Base-by-base conservation (phyloP, 2,888 invertebrate genomes). In the Polydrusus pterygomalis region DNA sequence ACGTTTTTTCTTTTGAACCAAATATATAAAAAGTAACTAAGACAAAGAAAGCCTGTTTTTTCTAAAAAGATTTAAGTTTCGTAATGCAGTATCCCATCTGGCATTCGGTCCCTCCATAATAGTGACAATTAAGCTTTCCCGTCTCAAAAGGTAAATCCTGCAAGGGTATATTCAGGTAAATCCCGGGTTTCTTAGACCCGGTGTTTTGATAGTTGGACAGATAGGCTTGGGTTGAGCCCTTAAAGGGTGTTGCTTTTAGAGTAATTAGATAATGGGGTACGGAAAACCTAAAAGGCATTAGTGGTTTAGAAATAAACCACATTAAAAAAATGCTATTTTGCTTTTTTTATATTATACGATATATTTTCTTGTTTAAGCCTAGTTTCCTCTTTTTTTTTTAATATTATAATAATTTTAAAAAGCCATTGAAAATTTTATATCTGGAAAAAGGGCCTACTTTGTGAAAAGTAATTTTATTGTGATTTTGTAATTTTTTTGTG, bases 41-140 rank as follows among this genome's bases (percentile, higher is more conserved):
- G 25, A 51, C 25, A 51, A 51, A 51, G 51, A 13, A 51, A 51
- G 8, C 18, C 9, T 17, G 25, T 17, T 49, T 49, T 11, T 9
- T 25, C 20, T 20, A 34, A 34, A 58, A 58, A 34, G 15, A 1
- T 15, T 58, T 58, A 58, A 15, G 56, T 58, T 34, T 34, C 56
- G 34, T 30, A 56, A 30, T n/a, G 56, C 30, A 15, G 34, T n/a
- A 38, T 51, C 34, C 49, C 51, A 54, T 49, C 67, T 67, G 67
- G 67, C 34, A 47, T 20, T 54, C 11, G 30, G 18, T 56, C 18
- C 54, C 20, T 51, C 10, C 17, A 13, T 54, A 68, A 54, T 68
- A 68, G 68, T 54, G 68, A 49, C 54, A 68, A 68, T 68, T 68
- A 68, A 68, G 68, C 54, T 54, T 65, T 30, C 54, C 15, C 43